Base-by-base conservation (phyloP, 2,113 vertebrate genomes). In the Puntigrus tetrazona region DNA sequence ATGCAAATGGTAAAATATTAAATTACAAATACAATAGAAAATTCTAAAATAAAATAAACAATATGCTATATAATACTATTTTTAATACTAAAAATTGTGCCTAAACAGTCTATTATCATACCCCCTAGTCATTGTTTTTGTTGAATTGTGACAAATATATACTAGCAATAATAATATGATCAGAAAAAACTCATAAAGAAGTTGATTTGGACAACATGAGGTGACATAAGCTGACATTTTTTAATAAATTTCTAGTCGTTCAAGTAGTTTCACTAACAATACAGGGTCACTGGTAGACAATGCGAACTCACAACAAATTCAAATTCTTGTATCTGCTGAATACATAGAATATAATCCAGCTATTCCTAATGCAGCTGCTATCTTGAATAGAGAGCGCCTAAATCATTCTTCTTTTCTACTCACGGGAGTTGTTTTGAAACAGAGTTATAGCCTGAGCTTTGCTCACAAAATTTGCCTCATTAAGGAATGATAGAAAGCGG, bases 261-360 rank as follows among this genome's bases (percentile, higher is more conserved):
- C 57, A 61, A 65, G 63, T 7, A 20, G 9, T 69, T 38, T 1
- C 34, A n/a, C 34, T 69, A 38, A 69, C 20, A 38, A 22, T 5
- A 2, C 65, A 70, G 22, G 34, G 16, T n/a, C 34, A 38, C 11
- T 16, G 34, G 4, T n/a, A 84, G 89, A 89, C 70, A 84, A 83
- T 82, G 34, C 59, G 61, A 78, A 70, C 59, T 27, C 9, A 14
- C 25, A 63, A 63, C 13, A 63, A 29, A 4, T 29, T 14, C 2
- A 0, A 29, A 63, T 25, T 27, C 27, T 7, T 55, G 59, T 11
- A 61, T 27, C 59, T 25, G 59, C 25, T 27, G 59, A 27, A 61
- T 27, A 61, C 59, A 61, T 61, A 25, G n/a, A 59, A 61, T 72
- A 11, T 11, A 55, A 22, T 55, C 18, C 20, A 57, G 9, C 52